Evolutionary conservation across 2,797 vertebrate genomes (phyloP).

Genomic region (Acropternis orthonyx): DNA sequence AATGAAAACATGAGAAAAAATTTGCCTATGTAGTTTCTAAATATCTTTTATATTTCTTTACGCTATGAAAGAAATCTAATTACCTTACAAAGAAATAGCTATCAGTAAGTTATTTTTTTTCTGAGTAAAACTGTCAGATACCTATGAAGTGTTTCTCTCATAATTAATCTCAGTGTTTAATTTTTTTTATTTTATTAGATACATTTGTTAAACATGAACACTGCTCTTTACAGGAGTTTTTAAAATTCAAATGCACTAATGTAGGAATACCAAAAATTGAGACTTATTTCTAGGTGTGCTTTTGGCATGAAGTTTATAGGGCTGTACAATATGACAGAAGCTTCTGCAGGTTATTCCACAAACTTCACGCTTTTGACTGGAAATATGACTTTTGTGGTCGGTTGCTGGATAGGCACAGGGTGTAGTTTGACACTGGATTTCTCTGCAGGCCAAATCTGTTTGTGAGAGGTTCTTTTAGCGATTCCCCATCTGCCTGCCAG

Average conservation of each 20-base stretch:
- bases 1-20: conserved; percentile 45
- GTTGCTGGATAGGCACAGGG: neutral
- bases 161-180: neutral
- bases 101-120: neutral
- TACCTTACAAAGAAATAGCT: neutral
- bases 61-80: neutral
- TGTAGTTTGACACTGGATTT: neutral
- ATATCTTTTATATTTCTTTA: conserved; percentile 18
- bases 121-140: neutral
- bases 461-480: neutral
- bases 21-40: conserved; percentile 4
- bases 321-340: neutral
- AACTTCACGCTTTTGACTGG: neutral
- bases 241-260: neutral
- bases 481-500: neutral
- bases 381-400: neutral
- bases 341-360: neutral
- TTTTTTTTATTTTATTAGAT: neutral
- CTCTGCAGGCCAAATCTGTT: neutral
- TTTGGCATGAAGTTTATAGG: neutral
- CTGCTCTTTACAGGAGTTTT: neutral
- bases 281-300: neutral
- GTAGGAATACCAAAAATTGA: neutral
- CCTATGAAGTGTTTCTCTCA: neutral
- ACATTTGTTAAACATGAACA: neutral